Evolutionary conservation across 2,113 vertebrate species (phyloP), one percentile per base, ranked within the genome.

Genomic region (Alaudala cheleensis): DNA sequence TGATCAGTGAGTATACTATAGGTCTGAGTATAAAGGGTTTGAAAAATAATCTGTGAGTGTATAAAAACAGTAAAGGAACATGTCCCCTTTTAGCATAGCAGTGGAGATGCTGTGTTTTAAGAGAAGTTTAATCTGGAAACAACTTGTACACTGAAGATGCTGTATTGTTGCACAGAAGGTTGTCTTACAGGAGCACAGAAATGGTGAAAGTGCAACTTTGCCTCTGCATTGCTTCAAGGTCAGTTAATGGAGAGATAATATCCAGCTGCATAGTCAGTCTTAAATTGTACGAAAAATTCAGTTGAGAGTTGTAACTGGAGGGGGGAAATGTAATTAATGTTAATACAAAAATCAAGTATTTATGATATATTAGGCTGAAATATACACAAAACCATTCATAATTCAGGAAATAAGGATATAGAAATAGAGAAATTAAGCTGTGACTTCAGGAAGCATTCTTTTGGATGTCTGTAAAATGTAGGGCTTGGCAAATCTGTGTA

Each of bases 181-280:
- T n/a, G 14, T 81, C 51, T 96, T 95, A 95, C 88, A 95, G 92
- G 69, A 78, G 44, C 80, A 66, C 78, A 90, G 91, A 37, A 61
- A 14, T 84, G 60, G 81, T 85, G 94, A 82, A 93, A 89, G 70
- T 89, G 89, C 91, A 85, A 6, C 73, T 95, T 93, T 91, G 91
- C 69, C 60, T 94, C 94, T 97, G 95, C 91, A 39, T 61, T 92
- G 78, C 77, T 91, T 95, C 96, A 96, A 92, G 93, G 77, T 95
- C 94, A 95, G 10, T 93, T 92, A 92, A 64, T 57, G 76, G 79
- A 34, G 70, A 80, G 71, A 90, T 54, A 86, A 82, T 80, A 57
- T 54, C 58, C 71, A 78, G 82, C 82, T 83, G 64, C 57, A 39
- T 6, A 33, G 71, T 61, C 79, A 73, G 61, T 72, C 72, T 83